Base-by-base conservation (phyloP, 2,888 invertebrate species). In the Cecidostiba fungosa region DNA sequence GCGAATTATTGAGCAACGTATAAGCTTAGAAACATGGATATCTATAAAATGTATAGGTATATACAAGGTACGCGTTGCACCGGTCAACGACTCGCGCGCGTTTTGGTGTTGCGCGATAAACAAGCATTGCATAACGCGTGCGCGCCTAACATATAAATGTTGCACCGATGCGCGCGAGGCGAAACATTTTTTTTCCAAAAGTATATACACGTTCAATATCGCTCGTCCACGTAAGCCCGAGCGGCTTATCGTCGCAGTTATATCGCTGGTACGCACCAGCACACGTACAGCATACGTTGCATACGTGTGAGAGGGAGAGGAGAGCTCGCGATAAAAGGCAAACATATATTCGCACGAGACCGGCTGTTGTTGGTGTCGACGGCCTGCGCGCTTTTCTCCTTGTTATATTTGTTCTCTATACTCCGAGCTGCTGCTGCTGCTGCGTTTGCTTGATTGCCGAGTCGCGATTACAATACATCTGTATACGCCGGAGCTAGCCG, bases 71-170 rank as follows among this genome's bases (percentile, higher is more conserved):
- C 23, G 72, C 12, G 43, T 8, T 3, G n/a, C 12, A 43, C 72
- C 72, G 72, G 72, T 72, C 43, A 72, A 43, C 43, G 72, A 43
- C 72, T 43, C 72, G 32, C 39, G 10, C 29, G 32, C 72, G 72
- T 43, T 72, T 43, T 23, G 43, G 72, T 43, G 39, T 43, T 72
- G 72, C 72, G 72, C 72, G 43, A 72, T 43, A 72, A 72, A 66
- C 10, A 36, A 4, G 39, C 72, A 39, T 72, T 72, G 72, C 72
- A 23, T 72, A 39, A 72, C 72, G 72, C 39, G 72, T 6, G 19
- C 6, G 32, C 70, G 32, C 72, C 5, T 39, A 16, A 1, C 26
- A 16, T 16, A 8, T 8, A 8, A 6, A 8, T 39, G 54, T n/a
- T 54, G 16, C 70, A 0, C 8, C 70, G 70, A 36, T 70, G 70